Conservation (phyloP, 2,888 invertebrate species). For the Leucoptera coffeella region DNA sequence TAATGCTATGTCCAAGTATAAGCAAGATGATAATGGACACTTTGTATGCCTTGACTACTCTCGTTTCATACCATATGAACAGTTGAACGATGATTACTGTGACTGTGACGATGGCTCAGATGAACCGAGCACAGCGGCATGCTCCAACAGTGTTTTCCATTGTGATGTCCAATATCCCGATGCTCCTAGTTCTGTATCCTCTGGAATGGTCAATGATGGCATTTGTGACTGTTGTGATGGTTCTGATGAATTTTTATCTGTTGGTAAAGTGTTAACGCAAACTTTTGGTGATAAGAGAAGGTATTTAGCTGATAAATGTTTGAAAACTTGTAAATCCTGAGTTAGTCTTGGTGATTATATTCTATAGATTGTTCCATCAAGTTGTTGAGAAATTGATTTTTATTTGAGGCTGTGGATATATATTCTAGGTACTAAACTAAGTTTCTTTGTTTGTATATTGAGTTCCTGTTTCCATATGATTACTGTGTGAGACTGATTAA, state of each 20-base stretch:
- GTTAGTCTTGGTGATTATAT: too few species aligned
- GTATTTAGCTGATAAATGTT: slow-evolving; percentile 23
- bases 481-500: too few species aligned
- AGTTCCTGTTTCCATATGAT: too few species aligned
- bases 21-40: slow-evolving; percentile 22
- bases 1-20: slow-evolving; percentile 24
- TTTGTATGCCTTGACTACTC: slow-evolving; percentile 35
- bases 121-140: slow-evolving; percentile 85
- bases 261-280: slow-evolving; percentile 22
- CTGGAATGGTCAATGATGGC: slow-evolving; percentile 86
- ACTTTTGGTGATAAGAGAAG: slow-evolving; percentile 17
- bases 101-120: slow-evolving; percentile 77
- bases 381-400: too few species aligned
- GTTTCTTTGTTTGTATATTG: too few species aligned
- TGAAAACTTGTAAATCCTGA: slow-evolving; percentile 19
- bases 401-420: too few species aligned
- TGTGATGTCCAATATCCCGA: slow-evolving; percentile 57
- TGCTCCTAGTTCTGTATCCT: slow-evolving; percentile 46
- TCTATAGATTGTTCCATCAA: too few species aligned
- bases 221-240: slow-evolving; percentile 93
- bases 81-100: slow-evolving; percentile 79
- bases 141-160: slow-evolving; percentile 75
- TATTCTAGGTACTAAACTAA: too few species aligned
- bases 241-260: slow-evolving; percentile 75
- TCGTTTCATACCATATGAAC: slow-evolving; percentile 23